phyloP scores from a whole-genome alignment of 1,140 invertebrate species.

The Ostrea denselamellosa region DNA sequence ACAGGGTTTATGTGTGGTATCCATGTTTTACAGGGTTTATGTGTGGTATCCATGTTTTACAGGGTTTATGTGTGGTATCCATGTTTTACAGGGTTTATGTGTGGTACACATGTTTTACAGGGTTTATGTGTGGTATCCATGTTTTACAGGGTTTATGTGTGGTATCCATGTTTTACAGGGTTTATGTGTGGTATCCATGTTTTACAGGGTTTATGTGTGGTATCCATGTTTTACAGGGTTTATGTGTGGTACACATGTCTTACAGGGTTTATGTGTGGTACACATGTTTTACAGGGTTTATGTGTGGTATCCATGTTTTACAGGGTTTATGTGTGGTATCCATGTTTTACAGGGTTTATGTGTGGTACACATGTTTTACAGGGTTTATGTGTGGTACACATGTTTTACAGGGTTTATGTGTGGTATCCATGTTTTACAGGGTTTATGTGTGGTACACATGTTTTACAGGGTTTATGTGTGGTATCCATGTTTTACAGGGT shows the following conservation, averaged over 20 bases:
- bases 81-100: slow-evolving; percentile 95
- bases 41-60: slow-evolving; percentile 33
- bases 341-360: slow-evolving; percentile 89
- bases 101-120: slow-evolving; percentile 78
- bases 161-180: slow-evolving; percentile 81
- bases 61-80: slow-evolving; percentile 95
- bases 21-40: slow-evolving; percentile 93
- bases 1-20: slow-evolving; percentile 94
- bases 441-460: no score
- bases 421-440: slow-evolving; percentile 90
- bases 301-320: slow-evolving; percentile 92
- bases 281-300: slow-evolving; percentile 86
- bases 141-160: slow-evolving; percentile 98
- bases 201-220: no score
- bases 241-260: slow-evolving; percentile 90
- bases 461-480: slow-evolving; percentile 92
- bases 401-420: slow-evolving; percentile 91
- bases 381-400: no score
- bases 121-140: slow-evolving; percentile 93
- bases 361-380: slow-evolving; percentile 90
- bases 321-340: no score
- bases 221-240: slow-evolving; percentile 84
- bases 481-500: slow-evolving; percentile 92
- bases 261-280: no score
- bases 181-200: slow-evolving; percentile 93